phyloP scores from a whole-genome alignment of 2,113 vertebrate species.

The Sebastes fasciatus region DNA sequence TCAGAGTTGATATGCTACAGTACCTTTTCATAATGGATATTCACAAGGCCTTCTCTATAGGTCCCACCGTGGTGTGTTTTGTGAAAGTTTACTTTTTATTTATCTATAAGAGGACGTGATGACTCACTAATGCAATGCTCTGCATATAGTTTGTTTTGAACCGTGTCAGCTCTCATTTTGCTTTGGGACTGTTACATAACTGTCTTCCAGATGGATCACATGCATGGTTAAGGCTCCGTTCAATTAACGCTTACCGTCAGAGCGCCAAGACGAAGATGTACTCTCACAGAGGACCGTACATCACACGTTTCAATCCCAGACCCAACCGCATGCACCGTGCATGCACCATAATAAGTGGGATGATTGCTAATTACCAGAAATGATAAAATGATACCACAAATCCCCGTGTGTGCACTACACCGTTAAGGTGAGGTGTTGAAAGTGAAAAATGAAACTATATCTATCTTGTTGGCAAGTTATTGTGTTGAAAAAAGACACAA shows the following conservation, averaged over 20 bases:
- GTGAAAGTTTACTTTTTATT: constrained; percentile 34
- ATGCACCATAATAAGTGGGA: constrained; percentile 6
- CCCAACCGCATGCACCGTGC: constrained; percentile 1
- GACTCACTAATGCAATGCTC: constrained; percentile 41
- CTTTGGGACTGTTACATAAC: constrained; percentile 57
- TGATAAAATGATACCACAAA: constrained; percentile 26
- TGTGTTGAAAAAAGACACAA: background rate
- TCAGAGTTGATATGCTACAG: background rate
- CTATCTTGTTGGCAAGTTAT: background rate
- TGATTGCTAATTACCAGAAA: constrained; percentile 39
- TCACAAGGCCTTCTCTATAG: background rate
- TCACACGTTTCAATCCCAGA: constrained; percentile 19
- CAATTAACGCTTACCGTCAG: constrained; percentile 46
- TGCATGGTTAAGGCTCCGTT: constrained; percentile 38
- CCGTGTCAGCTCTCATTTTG: constrained; percentile 50
- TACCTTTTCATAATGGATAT: constrained; percentile 17
- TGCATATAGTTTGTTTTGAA: constrained; percentile 41
- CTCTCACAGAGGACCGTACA: constrained; percentile 27
- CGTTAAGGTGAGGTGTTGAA: background rate
- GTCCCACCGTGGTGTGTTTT: background rate
- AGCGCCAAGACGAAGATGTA: constrained; percentile 56
- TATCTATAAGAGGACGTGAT: constrained; percentile 27
- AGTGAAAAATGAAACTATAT: background rate
- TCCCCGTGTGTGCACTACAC: background rate
- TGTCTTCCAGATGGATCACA: constrained; percentile 57